These are phyloP conservation scores for Mamestra brassicae DNA, from an alignment of 2,888 invertebrate genomes.

Conservation along the genomic window DNA sequence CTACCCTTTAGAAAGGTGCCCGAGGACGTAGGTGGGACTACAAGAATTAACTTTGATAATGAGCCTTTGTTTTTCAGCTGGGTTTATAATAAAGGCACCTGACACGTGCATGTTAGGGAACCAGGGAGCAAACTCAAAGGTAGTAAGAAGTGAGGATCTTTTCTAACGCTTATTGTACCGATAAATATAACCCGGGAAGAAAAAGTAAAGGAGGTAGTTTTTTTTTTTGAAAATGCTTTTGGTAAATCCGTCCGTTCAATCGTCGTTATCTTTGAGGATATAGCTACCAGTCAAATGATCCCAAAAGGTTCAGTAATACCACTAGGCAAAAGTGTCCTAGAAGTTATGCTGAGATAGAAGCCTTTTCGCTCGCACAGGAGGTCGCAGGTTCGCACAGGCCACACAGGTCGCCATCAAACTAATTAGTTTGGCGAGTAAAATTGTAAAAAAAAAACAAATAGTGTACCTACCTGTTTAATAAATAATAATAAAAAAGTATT, in stretches of 20 bases:
- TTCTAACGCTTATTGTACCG: neutral
- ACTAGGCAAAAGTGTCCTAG: neutral
- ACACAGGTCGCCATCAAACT: too few species aligned
- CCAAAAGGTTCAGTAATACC: neutral
- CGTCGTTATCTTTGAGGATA: neutral
- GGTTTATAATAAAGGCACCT: neutral
- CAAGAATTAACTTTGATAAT: constrained; percentile 23
- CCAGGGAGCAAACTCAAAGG: neutral
- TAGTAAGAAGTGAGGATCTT: neutral
- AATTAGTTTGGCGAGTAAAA: too few species aligned
- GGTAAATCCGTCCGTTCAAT: neutral
- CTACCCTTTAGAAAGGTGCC: constrained; percentile 10
- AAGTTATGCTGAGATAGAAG: neutral
- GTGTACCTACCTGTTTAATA: too few species aligned
- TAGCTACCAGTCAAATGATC: neutral
- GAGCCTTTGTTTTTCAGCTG: constrained; percentile 16
- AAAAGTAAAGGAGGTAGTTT: neutral
- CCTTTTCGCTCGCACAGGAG: too few species aligned
- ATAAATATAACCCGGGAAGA: neutral
- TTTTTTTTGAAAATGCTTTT: neutral
- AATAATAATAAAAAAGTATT: too few species aligned
- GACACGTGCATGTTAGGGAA: neutral
- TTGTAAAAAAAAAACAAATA: too few species aligned
- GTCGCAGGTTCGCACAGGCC: too few species aligned
- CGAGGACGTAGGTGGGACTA: neutral